Evolutionary conservation across 1,140 invertebrate genomes (phyloP).

Genomic region (Calycopis cecrops): DNA sequence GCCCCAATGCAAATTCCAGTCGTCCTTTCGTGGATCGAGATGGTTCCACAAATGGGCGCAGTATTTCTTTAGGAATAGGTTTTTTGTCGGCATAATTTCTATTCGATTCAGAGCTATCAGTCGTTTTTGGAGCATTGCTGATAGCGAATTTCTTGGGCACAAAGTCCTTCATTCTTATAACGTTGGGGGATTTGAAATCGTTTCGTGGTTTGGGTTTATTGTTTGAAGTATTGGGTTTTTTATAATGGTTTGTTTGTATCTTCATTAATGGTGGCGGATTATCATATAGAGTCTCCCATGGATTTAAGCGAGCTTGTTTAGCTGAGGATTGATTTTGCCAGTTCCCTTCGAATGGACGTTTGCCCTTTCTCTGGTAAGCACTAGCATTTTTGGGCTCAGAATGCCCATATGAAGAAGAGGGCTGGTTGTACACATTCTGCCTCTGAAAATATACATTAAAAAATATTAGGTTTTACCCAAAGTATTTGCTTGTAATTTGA

Average conservation of each 20-base stretch:
- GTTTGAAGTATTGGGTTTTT: background rate
- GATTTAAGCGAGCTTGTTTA: background rate
- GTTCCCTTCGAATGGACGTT: background rate
- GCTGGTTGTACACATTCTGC: conserved; percentile 24
- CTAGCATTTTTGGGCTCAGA: background rate
- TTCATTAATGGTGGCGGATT: conserved; percentile 1
- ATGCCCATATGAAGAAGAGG: conserved; percentile 8
- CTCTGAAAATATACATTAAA: conserved; percentile 44
- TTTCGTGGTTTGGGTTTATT: conserved; percentile 1
- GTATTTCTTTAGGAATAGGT: conserved; percentile 15
- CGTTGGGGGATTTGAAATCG: background rate
- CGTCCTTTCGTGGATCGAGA: conserved; percentile 41
- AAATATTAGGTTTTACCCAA: background rate
- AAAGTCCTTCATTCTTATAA: background rate
- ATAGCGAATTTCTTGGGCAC: background rate
- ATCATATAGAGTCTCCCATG: background rate
- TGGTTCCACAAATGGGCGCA: conserved; percentile 30
- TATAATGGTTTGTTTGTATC: background rate
- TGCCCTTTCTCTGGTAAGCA: background rate
- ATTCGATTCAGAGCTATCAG: background rate
- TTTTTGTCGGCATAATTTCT: background rate
- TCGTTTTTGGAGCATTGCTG: background rate
- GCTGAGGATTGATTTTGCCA: background rate
- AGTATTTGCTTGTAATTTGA: conserved; percentile 10
- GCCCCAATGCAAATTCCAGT: conserved; percentile 49